These are phyloP conservation scores for Sebastes reedi DNA, from an alignment of 2,797 vertebrate species.

Conservation along the genomic window DNA sequence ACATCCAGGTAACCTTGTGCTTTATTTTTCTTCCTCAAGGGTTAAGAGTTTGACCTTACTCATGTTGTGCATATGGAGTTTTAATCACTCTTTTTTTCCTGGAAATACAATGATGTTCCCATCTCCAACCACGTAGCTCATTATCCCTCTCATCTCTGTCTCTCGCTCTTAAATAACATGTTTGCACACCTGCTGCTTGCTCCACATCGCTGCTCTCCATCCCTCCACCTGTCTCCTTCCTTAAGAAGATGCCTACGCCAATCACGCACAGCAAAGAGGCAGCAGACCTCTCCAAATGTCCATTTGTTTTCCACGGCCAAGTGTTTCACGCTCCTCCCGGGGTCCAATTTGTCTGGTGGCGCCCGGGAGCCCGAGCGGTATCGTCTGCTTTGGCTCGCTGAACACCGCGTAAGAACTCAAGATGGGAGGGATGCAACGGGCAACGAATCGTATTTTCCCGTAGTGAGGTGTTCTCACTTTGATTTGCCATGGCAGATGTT, in stretches of 20 bases:
- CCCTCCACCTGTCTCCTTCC: constrained; percentile 56
- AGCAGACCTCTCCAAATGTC: constrained; percentile 51
- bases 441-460: constrained; percentile 17
- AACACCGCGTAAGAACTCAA: constrained; percentile 17
- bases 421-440: constrained; percentile 10
- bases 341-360: constrained; percentile 54
- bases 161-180: constrained; percentile 21
- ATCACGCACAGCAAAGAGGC: constrained; percentile 20
- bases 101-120: not conserved
- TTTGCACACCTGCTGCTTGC: constrained; percentile 64
- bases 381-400: constrained; percentile 18
- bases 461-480: constrained; percentile 42
- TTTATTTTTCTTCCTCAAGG: not conserved
- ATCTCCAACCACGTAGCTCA: not conserved
- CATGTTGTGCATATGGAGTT: not conserved
- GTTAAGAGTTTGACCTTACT: not conserved
- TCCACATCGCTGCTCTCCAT: constrained; percentile 20
- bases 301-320: constrained; percentile 58
- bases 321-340: constrained; percentile 48
- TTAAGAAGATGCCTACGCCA: constrained; percentile 44
- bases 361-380: constrained; percentile 18
- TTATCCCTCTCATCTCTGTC: not conserved
- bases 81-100: not conserved
- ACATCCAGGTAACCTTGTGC: constrained; percentile 40
- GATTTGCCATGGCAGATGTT: constrained; percentile 57